Base-by-base conservation (phyloP, 92 coral and sea anemone species). In the Phenganax stokvisi region DNA sequence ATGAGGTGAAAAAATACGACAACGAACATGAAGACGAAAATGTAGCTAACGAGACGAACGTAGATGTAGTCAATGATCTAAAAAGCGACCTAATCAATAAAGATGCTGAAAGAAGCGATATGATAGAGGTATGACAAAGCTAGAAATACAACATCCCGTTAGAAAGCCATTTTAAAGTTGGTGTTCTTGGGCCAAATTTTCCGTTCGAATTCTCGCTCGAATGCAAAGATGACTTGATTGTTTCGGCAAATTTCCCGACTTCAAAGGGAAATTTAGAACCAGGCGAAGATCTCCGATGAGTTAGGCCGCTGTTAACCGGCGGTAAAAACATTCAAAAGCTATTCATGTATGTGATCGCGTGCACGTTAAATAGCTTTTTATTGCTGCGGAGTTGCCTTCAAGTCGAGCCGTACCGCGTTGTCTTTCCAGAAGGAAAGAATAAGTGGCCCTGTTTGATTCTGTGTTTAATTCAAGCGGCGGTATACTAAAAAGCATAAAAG, bases 21-120 rank as follows among this genome's bases (percentile, higher is more conserved):
- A 94, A 92, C 63, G 96, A 96, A 65, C 92, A 96, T 84, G 99
- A 96, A 55, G 99, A 90, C 51, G 99, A 92, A 79, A 93, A 91
- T 53, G 84, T 85, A n/a, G 99, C 90, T 83, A 96, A 92, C 77
- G 99, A 97, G 44, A 87, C 97, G 63, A 91, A 92, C 74, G 84
- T 96, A 25, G 99, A 96, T 90, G 85, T 96, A 75, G 99, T 96
- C 89, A 96, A 96, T 90, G 99, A 96, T 89, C 89, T 96, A 57
- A 96, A 96, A 86, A 88, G 90, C 75, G 99, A 96, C 86, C 90
- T 96, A 82, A 96, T 96, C 86, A 96, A 96, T 83, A 92, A 90
- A 87, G 99, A 96, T 93, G 92, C 99, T 85, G 99, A 96, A 82
- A 87, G 92, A 78, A 87, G 87, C 72, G 92, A 92, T 47, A 57